Evolutionary conservation across 2,113 vertebrate species (phyloP).

Genomic region (Acanthisitta chloris): DNA sequence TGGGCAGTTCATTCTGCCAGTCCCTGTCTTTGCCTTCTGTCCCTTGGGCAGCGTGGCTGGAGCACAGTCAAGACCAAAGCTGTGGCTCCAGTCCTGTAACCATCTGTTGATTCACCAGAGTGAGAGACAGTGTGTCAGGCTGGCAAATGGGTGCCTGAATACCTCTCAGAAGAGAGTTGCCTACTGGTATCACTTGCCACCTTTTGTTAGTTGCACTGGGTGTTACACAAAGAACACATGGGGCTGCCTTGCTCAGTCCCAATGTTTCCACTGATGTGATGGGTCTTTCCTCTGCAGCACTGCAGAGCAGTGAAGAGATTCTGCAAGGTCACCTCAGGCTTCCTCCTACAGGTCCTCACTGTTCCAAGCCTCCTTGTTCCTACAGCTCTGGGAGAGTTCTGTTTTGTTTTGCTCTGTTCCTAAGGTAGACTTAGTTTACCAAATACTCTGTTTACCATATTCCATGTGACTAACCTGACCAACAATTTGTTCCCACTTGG

Average conservation of each 20-base stretch:
- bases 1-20: background rate
- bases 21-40: background rate
- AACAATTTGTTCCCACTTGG: background rate
- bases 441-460: background rate
- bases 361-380: background rate
- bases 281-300: background rate
- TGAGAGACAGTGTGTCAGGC: background rate
- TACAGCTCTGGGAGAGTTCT: background rate
- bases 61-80: background rate
- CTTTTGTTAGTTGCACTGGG: background rate
- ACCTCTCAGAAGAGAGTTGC: background rate
- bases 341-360: background rate
- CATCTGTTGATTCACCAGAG: background rate
- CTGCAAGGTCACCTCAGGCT: background rate
- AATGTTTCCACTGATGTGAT: background rate
- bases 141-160: background rate
- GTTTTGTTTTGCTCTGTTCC: background rate
- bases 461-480: background rate
- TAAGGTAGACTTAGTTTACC: background rate
- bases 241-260: background rate
- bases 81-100: background rate
- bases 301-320: background rate
- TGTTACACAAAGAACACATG: background rate
- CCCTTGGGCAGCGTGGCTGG: rapidly evolving
- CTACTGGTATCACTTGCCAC: background rate